Base-by-base conservation (phyloP, 2,797 vertebrate species). In the Sebastes jordani region DNA sequence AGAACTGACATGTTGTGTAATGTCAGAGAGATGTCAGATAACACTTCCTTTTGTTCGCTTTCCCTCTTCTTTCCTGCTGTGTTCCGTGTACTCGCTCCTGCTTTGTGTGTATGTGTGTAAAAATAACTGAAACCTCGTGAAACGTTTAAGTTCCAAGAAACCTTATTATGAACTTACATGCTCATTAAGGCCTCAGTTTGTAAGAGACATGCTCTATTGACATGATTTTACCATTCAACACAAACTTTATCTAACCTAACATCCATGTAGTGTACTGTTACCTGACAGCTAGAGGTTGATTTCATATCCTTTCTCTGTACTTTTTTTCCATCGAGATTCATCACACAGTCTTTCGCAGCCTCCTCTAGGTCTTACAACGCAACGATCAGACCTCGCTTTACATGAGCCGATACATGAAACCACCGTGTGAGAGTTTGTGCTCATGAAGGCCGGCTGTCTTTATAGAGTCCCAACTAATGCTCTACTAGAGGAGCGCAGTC, bases 401-500 rank as follows among this genome's bases (percentile, higher is more conserved):
- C 32, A 49, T 58, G 59, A 71, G 52, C 36, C 14, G 58, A 68
- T 38, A 58, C 42, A 32, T 42, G 30, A 52, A 72, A 64, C 38
- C 65, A 7, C 4, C 63, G 3, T 46, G 20, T 36, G 52, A 65
- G 38, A 80, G 65, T 86, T 76, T 52, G 2, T 38, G n/a, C 58
- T 72, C 23, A 11, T 14, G 8, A 54, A 55, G 54, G 54, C 29
- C 16, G 30, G 34, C 3, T 62, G 23, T 61, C 66, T 65, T 52
- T n/a, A 32, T 2, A 8, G 13, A 36, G 42, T 70, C 22, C 49
- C 22, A 11, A 2, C 10, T 18, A 25, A 32, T 22, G 55, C 29
- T 84, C 69, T 52, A 49, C 71, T 80, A 85, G 29, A 92, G 86
- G 55, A 85, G 27, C 3, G 14, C 46, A 27, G 70, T 86, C 70